phyloP scores from a whole-genome alignment of 2,797 vertebrate genomes.

The Miichthys miiuy region DNA sequence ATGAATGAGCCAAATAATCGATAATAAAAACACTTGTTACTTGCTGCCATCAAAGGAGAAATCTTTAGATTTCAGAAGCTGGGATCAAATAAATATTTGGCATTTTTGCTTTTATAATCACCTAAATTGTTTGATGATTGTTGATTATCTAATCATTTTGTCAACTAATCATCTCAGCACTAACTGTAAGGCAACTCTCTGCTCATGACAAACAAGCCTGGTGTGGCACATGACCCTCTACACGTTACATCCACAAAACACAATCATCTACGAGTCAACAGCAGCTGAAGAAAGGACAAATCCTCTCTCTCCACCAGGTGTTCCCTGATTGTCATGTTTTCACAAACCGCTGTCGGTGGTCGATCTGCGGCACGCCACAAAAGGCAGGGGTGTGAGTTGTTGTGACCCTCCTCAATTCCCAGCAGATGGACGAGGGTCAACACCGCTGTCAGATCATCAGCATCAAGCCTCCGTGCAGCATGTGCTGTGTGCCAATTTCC shows the following conservation, averaged over 20 bases:
- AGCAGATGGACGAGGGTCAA: conserved; percentile 66
- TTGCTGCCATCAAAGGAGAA: not conserved
- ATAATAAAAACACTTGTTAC: not conserved
- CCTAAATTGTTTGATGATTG: not conserved
- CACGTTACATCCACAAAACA: not conserved
- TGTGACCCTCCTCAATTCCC: conserved; percentile 54
- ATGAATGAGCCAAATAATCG: not conserved
- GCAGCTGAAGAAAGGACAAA: conserved; percentile 8
- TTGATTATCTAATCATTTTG: not conserved
- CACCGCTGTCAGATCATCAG: conserved; percentile 53
- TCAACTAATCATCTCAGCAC: not conserved
- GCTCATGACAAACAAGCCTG: conserved; percentile 1
- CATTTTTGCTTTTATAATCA: not conserved
- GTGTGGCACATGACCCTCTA: not conserved
- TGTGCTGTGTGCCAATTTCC: conserved; percentile 65
- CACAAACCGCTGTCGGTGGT: conserved; percentile 42
- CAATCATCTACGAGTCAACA: conserved; percentile 28
- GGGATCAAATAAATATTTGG: not conserved
- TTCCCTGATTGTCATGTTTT: conserved; percentile 42
- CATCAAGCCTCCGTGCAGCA: conserved; percentile 52
- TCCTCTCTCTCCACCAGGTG: conserved; percentile 39
- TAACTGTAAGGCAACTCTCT: not conserved
- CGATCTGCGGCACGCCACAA: conserved; percentile 32
- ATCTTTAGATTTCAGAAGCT: not conserved
- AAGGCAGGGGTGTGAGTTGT: conserved; percentile 33